Conservation (phyloP, 2,888 invertebrate genomes). For the Nemapogon koenigi region DNA sequence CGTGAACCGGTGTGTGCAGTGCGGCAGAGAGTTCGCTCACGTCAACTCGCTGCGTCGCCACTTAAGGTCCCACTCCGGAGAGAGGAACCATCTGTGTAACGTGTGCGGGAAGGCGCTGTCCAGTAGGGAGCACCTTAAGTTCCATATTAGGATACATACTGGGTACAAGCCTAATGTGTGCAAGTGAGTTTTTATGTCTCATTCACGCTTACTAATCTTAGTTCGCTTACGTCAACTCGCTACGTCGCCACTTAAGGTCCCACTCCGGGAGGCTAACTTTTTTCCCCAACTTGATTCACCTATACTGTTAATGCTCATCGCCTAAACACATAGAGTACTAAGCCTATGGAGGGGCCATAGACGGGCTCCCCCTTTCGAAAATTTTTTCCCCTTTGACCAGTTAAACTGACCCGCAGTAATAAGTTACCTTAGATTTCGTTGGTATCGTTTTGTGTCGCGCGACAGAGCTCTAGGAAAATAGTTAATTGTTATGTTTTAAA, state of each 20-base stretch:
- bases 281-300: no score
- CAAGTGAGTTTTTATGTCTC: constrained; percentile 27
- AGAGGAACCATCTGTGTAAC: constrained; percentile 64
- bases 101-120: constrained; percentile 68
- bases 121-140: constrained; percentile 65
- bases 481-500: no score
- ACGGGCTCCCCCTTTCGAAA: no score
- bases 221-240: constrained; percentile 59
- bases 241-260: constrained; percentile 41
- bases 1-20: constrained; percentile 44
- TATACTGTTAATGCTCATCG: no score
- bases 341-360: no score
- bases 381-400: no score
- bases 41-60: constrained; percentile 55
- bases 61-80: constrained; percentile 31
- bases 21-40: constrained; percentile 56
- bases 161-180: constrained; percentile 69
- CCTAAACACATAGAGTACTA: no score
- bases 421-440: no score
- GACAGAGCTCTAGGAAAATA: no score
- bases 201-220: no score
- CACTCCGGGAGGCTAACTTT: constrained; percentile 42
- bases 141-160: constrained; percentile 67
- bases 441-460: no score
- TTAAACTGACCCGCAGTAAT: no score